Conservation (phyloP, 2,888 invertebrate genomes). For the Drosophila pseudotakahashii region DNA sequence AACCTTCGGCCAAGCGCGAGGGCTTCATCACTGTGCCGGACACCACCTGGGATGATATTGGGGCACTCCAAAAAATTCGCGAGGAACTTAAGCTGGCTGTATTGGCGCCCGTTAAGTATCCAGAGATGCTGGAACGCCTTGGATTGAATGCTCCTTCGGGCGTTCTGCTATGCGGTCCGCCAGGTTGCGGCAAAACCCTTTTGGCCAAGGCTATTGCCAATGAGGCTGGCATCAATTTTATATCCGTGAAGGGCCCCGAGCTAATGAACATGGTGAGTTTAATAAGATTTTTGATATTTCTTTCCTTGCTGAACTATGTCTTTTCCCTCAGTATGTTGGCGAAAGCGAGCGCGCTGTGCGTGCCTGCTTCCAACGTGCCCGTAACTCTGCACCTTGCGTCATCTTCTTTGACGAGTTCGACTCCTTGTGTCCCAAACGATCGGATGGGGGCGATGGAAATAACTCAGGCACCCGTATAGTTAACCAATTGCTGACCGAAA, state of each 20-base stretch:
- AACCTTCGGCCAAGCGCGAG: conserved; percentile 97
- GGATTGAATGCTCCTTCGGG: conserved; percentile 94
- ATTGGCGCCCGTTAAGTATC: conserved; percentile 95
- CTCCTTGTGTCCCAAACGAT: conserved; percentile 95
- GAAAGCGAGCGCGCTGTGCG: conserved; percentile 98
- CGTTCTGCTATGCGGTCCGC: conserved; percentile 97
- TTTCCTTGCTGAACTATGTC: neutral
- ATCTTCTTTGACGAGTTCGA: conserved; percentile 99
- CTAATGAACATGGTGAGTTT: conserved; percentile 95
- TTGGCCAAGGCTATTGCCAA: conserved; percentile 99
- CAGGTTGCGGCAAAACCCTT: conserved; percentile 98
- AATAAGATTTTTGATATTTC: neutral
- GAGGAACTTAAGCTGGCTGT: conserved; percentile 96
- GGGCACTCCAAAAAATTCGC: conserved; percentile 94
- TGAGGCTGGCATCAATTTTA: conserved; percentile 99
- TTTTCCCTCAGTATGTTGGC: conserved; percentile 92
- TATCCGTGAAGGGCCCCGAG: conserved; percentile 99
- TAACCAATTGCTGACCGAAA: conserved; percentile 98
- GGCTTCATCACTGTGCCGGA: conserved; percentile 99
- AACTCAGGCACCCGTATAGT: conserved; percentile 94
- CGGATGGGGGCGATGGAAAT: conserved; percentile 88
- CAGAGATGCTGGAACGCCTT: conserved; percentile 90
- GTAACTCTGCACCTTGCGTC: conserved; percentile 98
- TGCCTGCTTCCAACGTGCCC: conserved; percentile 96
- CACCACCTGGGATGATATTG: conserved; percentile 98